Base-by-base conservation (phyloP, 53 echinoderm and acorn worm genomes). In the Zoroaster sp. region DNA sequence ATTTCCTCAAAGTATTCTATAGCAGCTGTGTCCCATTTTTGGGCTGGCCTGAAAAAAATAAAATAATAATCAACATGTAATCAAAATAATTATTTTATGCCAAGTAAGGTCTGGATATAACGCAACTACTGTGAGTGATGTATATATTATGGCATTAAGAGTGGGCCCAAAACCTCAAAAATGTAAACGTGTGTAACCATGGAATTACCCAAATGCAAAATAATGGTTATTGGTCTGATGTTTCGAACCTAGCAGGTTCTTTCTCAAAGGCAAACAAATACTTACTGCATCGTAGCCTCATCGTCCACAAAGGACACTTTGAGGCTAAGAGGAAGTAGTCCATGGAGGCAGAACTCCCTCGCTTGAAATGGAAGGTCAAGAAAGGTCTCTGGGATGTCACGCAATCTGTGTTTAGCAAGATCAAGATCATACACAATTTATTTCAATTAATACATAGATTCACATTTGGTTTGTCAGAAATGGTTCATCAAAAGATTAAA, bases 21-120 rank as follows among this genome's bases (percentile, higher is more conserved):
- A 28, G 95, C 98, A 69, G 98, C 83, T 33, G 89, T 95, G 59
- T 97, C 98, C 95, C 95, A 97, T 20, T 66, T 90, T 12, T 40
- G 37, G 49, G 91, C 66, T 40, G 98, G 95, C 37, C 98, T 97
- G 83, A 0, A 79, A 91, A 72, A 40, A 52, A 46, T 55, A 75
- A 32, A 86, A 43, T 8, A 35, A 37, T 18, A 17, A 36, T n/a
- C n/a, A n/a, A n/a, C n/a, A n/a, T n/a, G n/a, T n/a, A n/a, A n/a
- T n/a, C n/a, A n/a, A n/a, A n/a, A n/a, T n/a, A n/a, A n/a, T n/a
- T n/a, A n/a, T n/a, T n/a, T n/a, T n/a, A n/a, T 47, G 8, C 49
- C 49, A 10, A 14, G 8, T 47, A 47, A 8, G 8, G 49, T 47
- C 8, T 10, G 8, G 49, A 8, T 17, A 21, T 5, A 63, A 63